Conservation (phyloP, 1,140 invertebrate species). For the Melipona quadrifasciata region DNA sequence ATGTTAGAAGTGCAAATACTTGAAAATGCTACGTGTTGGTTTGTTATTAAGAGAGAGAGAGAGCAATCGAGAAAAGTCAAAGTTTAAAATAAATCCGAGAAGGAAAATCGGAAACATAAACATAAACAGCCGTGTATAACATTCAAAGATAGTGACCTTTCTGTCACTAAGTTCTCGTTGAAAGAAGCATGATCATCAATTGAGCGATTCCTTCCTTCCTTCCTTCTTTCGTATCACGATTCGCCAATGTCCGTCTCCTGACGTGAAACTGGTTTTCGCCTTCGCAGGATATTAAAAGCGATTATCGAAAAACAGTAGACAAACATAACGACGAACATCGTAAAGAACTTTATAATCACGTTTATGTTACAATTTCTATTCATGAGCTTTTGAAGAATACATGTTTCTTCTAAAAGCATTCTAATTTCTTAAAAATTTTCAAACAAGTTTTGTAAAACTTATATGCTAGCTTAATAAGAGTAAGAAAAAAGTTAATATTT, state of each 20-base stretch:
- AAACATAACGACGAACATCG: conserved; percentile 10
- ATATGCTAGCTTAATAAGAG: background rate
- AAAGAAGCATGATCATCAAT: conserved; percentile 45
- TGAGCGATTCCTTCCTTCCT: conserved; percentile 55
- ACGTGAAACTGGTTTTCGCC: conserved; percentile 60
- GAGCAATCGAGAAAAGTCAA: background rate
- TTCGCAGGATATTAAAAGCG: conserved; percentile 50
- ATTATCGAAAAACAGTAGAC: conserved; percentile 48
- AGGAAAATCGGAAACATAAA: background rate
- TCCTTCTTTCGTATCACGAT: conserved; percentile 52
- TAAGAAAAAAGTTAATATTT: background rate
- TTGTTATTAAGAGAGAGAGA: background rate
- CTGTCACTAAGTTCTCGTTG: conserved; percentile 24
- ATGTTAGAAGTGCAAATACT: background rate
- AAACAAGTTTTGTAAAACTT: background rate
- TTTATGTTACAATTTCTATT: no score
- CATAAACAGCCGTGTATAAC: background rate
- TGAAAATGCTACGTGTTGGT: background rate
- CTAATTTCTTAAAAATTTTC: background rate
- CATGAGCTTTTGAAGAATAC: background rate
- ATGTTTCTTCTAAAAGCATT: background rate
- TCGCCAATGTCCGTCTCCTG: conserved; percentile 50
- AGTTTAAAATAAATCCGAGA: background rate
- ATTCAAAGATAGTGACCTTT: conserved; percentile 35
- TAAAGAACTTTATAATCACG: conserved; percentile 6